Evolutionary conservation across 2,797 vertebrate species (phyloP).

Genomic region (Hypotaenidia philippensis): DNA sequence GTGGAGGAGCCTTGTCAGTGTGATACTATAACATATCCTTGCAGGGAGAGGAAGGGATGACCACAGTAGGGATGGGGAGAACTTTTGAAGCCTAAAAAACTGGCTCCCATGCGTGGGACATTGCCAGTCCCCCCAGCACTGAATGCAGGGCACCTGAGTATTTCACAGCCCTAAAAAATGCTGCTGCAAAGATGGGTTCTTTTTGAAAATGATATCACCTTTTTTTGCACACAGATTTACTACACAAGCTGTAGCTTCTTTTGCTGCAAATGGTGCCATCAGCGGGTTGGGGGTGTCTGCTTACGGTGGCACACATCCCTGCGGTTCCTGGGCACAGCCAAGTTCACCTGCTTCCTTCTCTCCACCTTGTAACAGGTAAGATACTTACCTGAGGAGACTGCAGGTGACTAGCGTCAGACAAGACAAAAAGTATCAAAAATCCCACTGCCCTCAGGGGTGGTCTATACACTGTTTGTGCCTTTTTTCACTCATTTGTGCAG

Average conservation of each 20-base stretch:
- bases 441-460: not conserved
- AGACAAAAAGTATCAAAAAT: not conserved
- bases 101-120: rapidly evolving
- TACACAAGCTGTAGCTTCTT: not conserved
- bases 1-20: not conserved
- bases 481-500: not conserved
- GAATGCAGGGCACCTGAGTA: not conserved
- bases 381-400: not conserved
- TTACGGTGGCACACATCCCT: not conserved
- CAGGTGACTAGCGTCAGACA: not conserved
- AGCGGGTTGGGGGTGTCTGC: not conserved
- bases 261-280: rapidly evolving
- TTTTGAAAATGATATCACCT: not conserved
- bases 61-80: not conserved
- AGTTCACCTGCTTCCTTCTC: not conserved
- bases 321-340: rapidly evolving
- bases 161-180: not conserved
- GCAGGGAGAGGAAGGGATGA: not conserved
- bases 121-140: not conserved
- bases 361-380: rapidly evolving
- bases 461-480: not conserved
- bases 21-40: not conserved
- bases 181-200: not conserved
- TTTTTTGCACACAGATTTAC: not conserved
- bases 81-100: not conserved